Percentiles rank a stretch among this genome's conserved stretches.
Evolutionary conservation across 2,113 vertebrate genomes (phyloP).

Genomic region (Galemys pyrenaicus): DNA sequence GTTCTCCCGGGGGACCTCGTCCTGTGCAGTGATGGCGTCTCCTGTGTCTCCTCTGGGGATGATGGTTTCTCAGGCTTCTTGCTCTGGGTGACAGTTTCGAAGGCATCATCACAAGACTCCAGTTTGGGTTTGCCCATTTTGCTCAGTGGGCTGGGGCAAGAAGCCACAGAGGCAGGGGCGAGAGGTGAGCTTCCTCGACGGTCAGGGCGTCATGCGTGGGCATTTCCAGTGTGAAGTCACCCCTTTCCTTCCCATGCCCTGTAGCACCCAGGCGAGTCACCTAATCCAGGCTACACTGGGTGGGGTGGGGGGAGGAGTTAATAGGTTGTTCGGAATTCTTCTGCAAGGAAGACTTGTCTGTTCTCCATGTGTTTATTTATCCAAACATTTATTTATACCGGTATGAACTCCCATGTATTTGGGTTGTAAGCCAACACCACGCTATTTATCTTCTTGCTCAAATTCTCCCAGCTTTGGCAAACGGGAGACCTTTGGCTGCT

Average conservation of each 20-base stretch:
- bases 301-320: fast-evolving
- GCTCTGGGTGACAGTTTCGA: too few species aligned
- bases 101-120: not conserved
- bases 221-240: fast-evolving
- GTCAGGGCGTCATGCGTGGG: too few species aligned
- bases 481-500: not conserved
- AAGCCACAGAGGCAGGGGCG: not conserved
- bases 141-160: not conserved
- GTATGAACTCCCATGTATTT: not conserved
- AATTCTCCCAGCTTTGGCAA: not conserved
- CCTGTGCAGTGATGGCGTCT: not conserved
- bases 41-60: fast-evolving
- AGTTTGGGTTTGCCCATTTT: not conserved
- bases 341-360: not conserved
- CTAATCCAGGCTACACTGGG: not conserved
- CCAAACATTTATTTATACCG: not conserved
- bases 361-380: not conserved
- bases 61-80: not conserved
- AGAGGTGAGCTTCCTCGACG: too few species aligned
- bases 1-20: not conserved
- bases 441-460: not conserved
- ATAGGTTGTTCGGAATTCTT: not conserved
- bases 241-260: fast-evolving
- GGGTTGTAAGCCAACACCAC: not conserved
- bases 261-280: fast-evolving